Conservation (phyloP, 2,113 vertebrate genomes). For the Halichoeres trimaculatus region DNA sequence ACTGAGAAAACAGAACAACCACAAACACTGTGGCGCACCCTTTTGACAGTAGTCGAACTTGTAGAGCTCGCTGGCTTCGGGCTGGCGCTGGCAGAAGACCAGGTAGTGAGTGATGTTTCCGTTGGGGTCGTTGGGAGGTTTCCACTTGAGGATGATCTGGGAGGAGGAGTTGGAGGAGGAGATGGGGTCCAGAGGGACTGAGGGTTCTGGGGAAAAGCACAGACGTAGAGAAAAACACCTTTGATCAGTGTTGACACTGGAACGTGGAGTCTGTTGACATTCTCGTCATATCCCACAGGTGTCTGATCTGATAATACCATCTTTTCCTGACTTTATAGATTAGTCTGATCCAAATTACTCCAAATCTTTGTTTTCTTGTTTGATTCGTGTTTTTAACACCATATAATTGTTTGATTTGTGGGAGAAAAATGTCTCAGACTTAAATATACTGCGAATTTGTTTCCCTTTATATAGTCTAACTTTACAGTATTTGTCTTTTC, state of each 20-base stretch:
- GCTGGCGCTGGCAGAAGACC: constrained; percentile 92
- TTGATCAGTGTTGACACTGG: not conserved
- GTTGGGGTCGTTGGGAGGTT: constrained; percentile 93
- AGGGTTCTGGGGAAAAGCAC: constrained; percentile 84
- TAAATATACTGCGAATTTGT: too few species aligned
- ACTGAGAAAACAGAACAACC: not conserved
- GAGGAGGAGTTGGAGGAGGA: constrained; percentile 95
- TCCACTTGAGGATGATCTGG: constrained; percentile 97
- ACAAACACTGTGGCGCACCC: constrained; percentile 79
- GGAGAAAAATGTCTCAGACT: too few species aligned
- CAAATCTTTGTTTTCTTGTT: constrained; percentile 5
- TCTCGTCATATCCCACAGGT: too few species aligned
- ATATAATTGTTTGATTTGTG: too few species aligned
- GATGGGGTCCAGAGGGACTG: constrained; percentile 91
- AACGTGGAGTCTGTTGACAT: not conserved
- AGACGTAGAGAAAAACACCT: not conserved
- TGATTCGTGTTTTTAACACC: not conserved
- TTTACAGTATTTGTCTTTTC: too few species aligned
- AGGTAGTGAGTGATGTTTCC: constrained; percentile 98
- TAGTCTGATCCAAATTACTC: too few species aligned
- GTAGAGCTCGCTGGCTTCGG: constrained; percentile 91
- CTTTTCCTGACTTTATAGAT: too few species aligned
- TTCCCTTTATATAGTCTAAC: too few species aligned
- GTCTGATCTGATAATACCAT: too few species aligned
- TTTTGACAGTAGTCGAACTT: constrained; percentile 96